A percentile compares a stretch with the other conserved stretches of the same genome.
Evolutionary conservation across 2,113 vertebrate genomes (phyloP).

Genomic region (Poecilia latipinna): DNA sequence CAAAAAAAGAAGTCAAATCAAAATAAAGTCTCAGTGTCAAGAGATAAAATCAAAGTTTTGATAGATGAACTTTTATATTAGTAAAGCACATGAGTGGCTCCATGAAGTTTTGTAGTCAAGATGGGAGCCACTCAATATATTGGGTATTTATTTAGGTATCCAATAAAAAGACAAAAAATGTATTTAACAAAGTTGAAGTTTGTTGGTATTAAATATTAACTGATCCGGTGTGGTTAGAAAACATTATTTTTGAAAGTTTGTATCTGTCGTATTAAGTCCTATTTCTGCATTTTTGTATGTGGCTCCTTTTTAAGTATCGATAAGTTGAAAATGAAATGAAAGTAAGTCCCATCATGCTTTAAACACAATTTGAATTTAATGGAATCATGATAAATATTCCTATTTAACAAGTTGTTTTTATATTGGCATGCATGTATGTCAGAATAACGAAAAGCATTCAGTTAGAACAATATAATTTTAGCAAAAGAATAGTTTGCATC

Average conservation of each 20-base stretch:
- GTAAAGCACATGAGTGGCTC: too few species aligned
- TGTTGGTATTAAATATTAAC: too few species aligned
- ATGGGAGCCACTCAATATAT: too few species aligned
- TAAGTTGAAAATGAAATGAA: not conserved
- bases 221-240: too few species aligned
- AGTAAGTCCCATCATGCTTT: not conserved
- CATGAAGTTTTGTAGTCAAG: too few species aligned
- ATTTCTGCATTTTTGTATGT: not conserved
- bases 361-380: not conserved
- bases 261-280: not conserved
- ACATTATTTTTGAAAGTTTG: too few species aligned
- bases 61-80: too few species aligned
- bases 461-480: not conserved
- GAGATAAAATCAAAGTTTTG: not conserved
- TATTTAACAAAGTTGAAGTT: too few species aligned
- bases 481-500: not conserved
- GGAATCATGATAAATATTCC: not conserved
- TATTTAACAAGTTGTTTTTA: not conserved
- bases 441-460: not conserved
- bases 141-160: too few species aligned
- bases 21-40: conserved; percentile 14
- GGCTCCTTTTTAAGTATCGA: not conserved
- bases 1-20: too few species aligned
- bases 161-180: too few species aligned
- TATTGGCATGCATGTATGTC: not conserved